These are phyloP conservation scores for Eupleurogrammus muticus DNA, from an alignment of 2,797 vertebrate genomes.

Conservation along the genomic window DNA sequence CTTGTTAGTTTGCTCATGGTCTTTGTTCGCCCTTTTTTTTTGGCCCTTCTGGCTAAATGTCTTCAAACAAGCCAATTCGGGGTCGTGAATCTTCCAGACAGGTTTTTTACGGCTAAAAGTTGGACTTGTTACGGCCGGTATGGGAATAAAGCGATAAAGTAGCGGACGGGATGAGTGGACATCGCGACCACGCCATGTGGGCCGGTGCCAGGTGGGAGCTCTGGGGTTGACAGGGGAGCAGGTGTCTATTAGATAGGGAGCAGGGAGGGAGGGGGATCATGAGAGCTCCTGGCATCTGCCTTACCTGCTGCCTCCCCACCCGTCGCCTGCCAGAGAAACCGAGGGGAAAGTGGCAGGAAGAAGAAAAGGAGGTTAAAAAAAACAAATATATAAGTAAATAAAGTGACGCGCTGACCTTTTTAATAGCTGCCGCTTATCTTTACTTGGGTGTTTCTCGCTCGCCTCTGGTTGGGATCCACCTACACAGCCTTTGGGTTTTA, in stretches of 20 bases:
- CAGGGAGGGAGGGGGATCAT: slow-evolving; percentile 35
- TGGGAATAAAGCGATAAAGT: slow-evolving; percentile 40
- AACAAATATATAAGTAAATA: slow-evolving; percentile 11
- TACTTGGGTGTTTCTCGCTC: not conserved
- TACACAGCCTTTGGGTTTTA: not conserved
- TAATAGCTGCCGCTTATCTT: slow-evolving; percentile 13
- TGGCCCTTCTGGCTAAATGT: slow-evolving; percentile 67
- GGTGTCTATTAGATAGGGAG: slow-evolving; percentile 78
- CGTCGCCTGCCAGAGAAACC: slow-evolving; percentile 49
- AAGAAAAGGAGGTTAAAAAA: not conserved
- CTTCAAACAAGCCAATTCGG: slow-evolving; percentile 72
- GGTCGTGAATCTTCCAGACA: slow-evolving; percentile 58
- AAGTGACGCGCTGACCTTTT: slow-evolving; percentile 31
- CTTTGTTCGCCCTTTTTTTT: slow-evolving; percentile 75
- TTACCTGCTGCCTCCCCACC: slow-evolving; percentile 73
- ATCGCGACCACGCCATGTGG: slow-evolving; percentile 50
- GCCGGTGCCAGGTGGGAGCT: slow-evolving; percentile 67
- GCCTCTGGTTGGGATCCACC: not conserved
- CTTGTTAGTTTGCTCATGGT: slow-evolving; percentile 74
- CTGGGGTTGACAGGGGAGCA: slow-evolving; percentile 79
- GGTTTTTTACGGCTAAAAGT: slow-evolving; percentile 50
- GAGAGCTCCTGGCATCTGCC: slow-evolving; percentile 73
- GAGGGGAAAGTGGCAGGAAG: slow-evolving; percentile 10
- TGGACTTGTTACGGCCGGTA: slow-evolving; percentile 39
- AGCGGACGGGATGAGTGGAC: slow-evolving; percentile 21